Evolutionary conservation across 2,888 invertebrate genomes (phyloP).

Genomic region (Rhaphigaster nebulosa): DNA sequence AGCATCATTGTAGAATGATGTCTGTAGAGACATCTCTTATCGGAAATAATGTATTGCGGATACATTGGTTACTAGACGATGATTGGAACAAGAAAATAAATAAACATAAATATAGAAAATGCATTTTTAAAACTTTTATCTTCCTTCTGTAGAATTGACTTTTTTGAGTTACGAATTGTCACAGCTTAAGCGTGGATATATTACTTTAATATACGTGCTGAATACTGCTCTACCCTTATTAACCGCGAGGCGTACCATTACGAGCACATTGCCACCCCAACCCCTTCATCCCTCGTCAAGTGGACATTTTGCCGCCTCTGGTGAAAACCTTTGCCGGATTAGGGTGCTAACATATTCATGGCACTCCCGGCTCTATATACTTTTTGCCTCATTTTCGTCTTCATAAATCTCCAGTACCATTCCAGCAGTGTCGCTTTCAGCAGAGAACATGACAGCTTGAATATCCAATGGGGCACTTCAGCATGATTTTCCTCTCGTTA

Average conservation of each 20-base stretch:
- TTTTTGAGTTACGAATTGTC: no score
- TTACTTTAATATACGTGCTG: no score
- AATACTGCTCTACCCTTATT: neutral
- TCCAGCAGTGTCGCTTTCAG: neutral
- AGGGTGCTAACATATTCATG: conserved; percentile 16
- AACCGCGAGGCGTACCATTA: neutral
- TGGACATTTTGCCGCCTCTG: neutral
- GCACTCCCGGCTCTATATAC: neutral
- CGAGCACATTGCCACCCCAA: neutral
- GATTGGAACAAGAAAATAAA: no score
- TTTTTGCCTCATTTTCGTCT: conserved; percentile 30
- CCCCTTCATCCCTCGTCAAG: neutral
- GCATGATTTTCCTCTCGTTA: neutral
- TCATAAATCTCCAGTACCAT: neutral
- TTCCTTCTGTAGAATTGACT: no score
- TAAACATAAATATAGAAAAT: no score
- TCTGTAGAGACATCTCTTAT: no score
- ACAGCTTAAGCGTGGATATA: no score
- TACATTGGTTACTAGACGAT: no score
- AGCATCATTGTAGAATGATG: no score
- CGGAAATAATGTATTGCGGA: no score
- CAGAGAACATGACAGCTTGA: neutral
- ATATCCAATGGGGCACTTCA: neutral
- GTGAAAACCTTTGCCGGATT: neutral
- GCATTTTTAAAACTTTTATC: no score